phyloP scores from a whole-genome alignment of 1,140 invertebrate species.

The Brachionus paranguensis region DNA sequence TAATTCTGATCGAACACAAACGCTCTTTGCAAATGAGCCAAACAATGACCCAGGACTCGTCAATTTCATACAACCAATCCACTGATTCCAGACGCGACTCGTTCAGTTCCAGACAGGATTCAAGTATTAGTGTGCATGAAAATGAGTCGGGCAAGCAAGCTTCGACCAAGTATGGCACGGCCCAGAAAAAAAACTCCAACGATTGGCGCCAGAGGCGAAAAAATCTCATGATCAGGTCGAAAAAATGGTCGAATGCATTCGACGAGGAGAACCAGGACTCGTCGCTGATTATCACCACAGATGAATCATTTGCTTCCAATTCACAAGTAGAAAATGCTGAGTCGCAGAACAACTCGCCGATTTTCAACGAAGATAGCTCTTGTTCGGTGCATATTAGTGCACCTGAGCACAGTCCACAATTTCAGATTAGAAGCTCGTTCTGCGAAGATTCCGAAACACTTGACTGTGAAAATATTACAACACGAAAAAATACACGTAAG shows the following conservation, averaged over 20 bases:
- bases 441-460: background rate
- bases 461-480: background rate
- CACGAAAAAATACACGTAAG: background rate
- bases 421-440: background rate
- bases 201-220: background rate
- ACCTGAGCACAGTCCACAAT: background rate
- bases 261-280: conserved; percentile 9
- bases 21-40: background rate
- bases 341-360: background rate
- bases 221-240: background rate
- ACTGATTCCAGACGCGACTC: conserved; percentile 9
- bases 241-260: conserved; percentile 34
- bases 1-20: conserved; percentile 32
- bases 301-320: conserved; percentile 15
- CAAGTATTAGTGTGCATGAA: conserved; percentile 3
- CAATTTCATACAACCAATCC: background rate
- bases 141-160: background rate
- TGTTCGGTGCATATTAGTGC: background rate
- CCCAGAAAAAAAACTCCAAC: background rate
- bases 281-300: background rate
- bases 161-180: background rate
- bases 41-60: conserved; percentile 2
- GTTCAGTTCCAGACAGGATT: conserved; percentile 25
- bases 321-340: background rate
- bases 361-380: background rate